Evolutionary conservation across 2,888 invertebrate genomes (phyloP).

Genomic region (Hirtodrosophila confusa): DNA sequence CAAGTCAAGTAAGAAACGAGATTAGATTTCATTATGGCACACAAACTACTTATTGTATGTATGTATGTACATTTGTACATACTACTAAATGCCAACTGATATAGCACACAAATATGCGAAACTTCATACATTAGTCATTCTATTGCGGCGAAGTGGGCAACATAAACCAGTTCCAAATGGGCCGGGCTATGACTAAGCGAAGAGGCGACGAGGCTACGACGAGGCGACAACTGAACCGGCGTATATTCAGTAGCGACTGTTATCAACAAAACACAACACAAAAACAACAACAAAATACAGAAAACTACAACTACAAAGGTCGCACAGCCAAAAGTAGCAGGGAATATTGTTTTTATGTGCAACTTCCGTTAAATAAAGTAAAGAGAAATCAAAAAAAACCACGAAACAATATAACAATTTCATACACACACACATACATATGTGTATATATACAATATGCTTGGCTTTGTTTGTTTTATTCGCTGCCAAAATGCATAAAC

Average conservation of each 20-base stretch:
- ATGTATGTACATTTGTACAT: constrained; percentile 12
- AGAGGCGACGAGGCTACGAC: background rate
- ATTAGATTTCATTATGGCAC: constrained; percentile 67
- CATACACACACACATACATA: constrained; percentile 18
- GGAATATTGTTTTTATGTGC: constrained; percentile 1
- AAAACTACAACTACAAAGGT: constrained; percentile 21
- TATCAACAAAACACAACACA: constrained; percentile 33
- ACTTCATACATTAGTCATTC: constrained; percentile 46
- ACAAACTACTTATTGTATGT: constrained; percentile 30
- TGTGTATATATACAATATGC: constrained; percentile 41
- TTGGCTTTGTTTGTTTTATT: constrained; percentile 29
- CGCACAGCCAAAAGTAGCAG: constrained; percentile 19
- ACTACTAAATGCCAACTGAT: constrained; percentile 26
- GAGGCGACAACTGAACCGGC: constrained; percentile 36
- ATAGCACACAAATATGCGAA: constrained; percentile 26
- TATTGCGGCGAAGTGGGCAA: constrained; percentile 36
- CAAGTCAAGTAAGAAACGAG: constrained; percentile 42
- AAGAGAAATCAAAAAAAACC: constrained; percentile 8
- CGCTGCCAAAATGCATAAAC: constrained; percentile 41
- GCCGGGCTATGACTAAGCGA: constrained; percentile 52
- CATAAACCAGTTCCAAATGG: constrained; percentile 50
- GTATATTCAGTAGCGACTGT: constrained; percentile 30
- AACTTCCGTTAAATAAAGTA: constrained; percentile 36
- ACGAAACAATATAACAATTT: constrained; percentile 21
- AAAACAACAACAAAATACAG: constrained; percentile 5